Evolutionary conservation across 2,888 invertebrate genomes (phyloP), one percentile per base, ranked within the genome.

Genomic region (Amiota mariae): DNA sequence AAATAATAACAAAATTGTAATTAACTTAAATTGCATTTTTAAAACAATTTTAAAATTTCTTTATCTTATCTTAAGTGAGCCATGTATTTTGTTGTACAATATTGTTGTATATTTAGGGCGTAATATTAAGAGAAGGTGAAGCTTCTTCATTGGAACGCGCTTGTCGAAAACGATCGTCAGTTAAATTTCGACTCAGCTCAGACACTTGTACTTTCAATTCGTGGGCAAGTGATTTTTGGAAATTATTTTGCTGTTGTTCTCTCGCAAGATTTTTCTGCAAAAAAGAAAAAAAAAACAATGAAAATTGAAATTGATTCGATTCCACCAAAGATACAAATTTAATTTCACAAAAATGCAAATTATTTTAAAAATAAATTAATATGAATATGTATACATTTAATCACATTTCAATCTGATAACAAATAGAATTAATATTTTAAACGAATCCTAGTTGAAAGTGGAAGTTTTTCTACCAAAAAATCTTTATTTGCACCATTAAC

Each of bases 161-260:
- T 73, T 83, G 85, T 15, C 86, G 83, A 77, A 87, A 90, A 68
- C 90, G 88, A 81, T 88, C 87, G 56, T 90, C 88, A 12, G 85
- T 84, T 36, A 90, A 77, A 77, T 87, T 86, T 71, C 87, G 87
- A 36, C 88, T 86, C 48, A 90, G 72, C 73, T 90, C 89, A 57
- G 86, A 82, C 3, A 87, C 85, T 79, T 90, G 90, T 13, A 88
- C 77, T 71, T 85, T 85, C 76, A 84, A 90, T 73, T 89, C 82
- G 12, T 81, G 84, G 12, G 88, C 87, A 36, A 89, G 74, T 9
- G 77, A 81, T 73, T 89, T 87, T 57, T 88, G 83, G 68, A 86
- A 84, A 46, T 76, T 78, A 11, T 87, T 83, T 74, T 85, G 87
- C 56, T 76, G 76, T 0, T 87, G 85, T 77, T 89, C 89, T 8